Evolutionary conservation across 64 coral and sea anemone species (phyloP).

Genomic region (Dendronephthya gigantea): DNA sequence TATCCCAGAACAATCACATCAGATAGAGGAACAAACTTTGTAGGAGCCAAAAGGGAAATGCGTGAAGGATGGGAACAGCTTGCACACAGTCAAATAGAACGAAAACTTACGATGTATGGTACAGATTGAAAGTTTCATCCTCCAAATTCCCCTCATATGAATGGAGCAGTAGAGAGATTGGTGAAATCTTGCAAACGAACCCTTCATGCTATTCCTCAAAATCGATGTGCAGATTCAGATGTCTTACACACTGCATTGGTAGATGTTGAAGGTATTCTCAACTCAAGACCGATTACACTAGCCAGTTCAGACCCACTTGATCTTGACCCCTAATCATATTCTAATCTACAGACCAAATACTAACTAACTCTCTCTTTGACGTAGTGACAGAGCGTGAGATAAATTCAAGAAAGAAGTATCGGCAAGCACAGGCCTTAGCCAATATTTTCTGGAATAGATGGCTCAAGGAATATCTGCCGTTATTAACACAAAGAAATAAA

Average conservation of each 20-base stretch:
- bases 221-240: neutral
- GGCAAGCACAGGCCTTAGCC: neutral
- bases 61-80: neutral
- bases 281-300: slow-evolving; percentile 2
- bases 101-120: neutral
- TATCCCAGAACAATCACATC: neutral
- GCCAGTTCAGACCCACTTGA: slow-evolving; percentile 5
- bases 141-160: neutral
- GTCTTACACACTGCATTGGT: slow-evolving; percentile 6
- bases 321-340: neutral
- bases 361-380: neutral
- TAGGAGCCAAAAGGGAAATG: neutral
- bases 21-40: neutral
- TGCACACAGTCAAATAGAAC: neutral
- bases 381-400: neutral
- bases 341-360: neutral
- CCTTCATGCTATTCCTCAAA: neutral
- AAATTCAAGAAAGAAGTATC: slow-evolving; percentile 8
- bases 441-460: neutral
- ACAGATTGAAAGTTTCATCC: neutral
- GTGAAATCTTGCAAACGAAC: slow-evolving; percentile 7
- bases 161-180: neutral
- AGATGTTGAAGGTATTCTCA: neutral
- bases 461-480: neutral
- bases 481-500: neutral